These are phyloP conservation scores for Trypoxylus dichotomus DNA, from an alignment of 1,140 invertebrate genomes.

Conservation along the genomic window DNA sequence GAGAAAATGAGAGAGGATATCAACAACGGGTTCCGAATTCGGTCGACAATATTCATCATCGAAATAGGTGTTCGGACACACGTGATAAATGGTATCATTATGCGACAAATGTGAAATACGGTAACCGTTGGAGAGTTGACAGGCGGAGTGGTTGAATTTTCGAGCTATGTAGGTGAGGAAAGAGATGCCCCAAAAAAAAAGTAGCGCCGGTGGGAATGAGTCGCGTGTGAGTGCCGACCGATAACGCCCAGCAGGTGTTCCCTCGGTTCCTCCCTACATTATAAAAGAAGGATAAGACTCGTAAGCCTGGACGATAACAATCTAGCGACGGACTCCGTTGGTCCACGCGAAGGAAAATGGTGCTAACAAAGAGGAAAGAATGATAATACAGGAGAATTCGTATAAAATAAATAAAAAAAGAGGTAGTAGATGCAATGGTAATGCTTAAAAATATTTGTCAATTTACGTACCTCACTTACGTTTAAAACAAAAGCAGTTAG, in stretches of 20 bases:
- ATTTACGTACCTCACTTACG: too few relatives aligned
- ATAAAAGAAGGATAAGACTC: background rate
- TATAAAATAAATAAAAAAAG: background rate
- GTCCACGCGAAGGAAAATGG: background rate
- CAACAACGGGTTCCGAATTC: background rate
- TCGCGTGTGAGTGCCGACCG: background rate
- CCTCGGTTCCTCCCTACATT: background rate
- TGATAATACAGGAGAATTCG: background rate
- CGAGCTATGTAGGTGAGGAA: background rate
- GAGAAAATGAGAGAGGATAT: background rate
- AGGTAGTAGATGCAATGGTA: too few relatives aligned
- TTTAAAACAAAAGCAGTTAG: too few relatives aligned
- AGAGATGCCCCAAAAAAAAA: background rate
- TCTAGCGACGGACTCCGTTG: background rate
- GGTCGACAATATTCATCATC: background rate
- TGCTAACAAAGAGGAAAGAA: background rate
- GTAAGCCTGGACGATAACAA: background rate
- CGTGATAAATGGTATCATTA: conserved; percentile 33
- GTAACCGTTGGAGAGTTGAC: conserved; percentile 25
- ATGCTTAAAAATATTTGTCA: too few relatives aligned
- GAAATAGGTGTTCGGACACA: conserved; percentile 27
- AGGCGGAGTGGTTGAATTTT: conserved; percentile 20
- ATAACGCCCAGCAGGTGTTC: background rate
- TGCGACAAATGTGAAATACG: conserved; percentile 31
- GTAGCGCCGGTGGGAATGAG: background rate